phyloP scores from a whole-genome alignment of 2,797 vertebrate species.

The Trichosurus vulpecula region DNA sequence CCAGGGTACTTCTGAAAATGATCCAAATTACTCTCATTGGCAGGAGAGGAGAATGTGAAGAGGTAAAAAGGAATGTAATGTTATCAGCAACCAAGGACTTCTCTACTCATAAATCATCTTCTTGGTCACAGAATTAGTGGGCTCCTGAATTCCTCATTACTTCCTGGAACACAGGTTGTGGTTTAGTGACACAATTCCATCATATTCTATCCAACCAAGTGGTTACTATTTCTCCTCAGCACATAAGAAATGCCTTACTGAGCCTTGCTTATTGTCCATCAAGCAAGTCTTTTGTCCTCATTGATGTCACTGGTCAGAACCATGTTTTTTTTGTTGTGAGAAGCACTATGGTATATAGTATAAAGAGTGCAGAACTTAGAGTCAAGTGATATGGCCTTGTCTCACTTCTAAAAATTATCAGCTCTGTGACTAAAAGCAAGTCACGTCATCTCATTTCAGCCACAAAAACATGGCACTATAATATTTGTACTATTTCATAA shows the following conservation, averaged over 20 bases:
- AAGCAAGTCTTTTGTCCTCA: not conserved
- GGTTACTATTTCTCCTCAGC: not conserved
- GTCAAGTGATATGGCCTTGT: not conserved
- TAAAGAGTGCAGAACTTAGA: not conserved
- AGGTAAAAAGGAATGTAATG: not conserved
- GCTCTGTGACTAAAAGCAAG: not conserved
- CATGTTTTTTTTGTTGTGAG: not conserved
- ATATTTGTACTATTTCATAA: not conserved
- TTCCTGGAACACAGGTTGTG: not conserved
- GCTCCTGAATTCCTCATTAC: not conserved
- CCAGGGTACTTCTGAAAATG: not conserved
- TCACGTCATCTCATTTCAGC: not conserved
- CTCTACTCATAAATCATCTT: not conserved
- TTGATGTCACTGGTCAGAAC: not conserved
- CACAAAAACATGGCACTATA: not conserved
- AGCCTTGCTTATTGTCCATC: not conserved
- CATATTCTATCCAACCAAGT: not conserved
- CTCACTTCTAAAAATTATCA: not conserved
- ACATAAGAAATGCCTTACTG: not conserved
- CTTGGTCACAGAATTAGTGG: not conserved
- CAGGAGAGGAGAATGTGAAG: not conserved
- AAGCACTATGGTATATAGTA: not conserved
- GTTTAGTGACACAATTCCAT: not conserved
- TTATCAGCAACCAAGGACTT: not conserved
- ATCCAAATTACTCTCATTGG: not conserved